Percentiles rank a stretch among this genome's conserved stretches.
phyloP scores from a whole-genome alignment of 2,797 vertebrate genomes.

The Pithecia hirsuta region DNA sequence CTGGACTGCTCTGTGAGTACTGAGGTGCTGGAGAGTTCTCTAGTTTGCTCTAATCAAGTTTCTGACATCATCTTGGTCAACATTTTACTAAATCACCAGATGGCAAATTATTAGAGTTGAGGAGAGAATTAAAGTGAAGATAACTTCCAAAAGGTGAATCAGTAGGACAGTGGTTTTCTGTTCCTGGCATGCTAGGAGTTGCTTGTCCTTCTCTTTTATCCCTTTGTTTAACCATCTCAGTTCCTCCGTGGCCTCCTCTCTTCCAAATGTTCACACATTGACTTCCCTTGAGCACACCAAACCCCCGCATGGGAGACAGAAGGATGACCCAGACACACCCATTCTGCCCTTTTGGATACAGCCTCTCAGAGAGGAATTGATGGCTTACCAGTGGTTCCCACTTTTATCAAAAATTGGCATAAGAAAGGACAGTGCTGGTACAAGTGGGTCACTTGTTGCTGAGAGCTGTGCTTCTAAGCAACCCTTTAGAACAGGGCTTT shows the following conservation, averaged over 20 bases:
- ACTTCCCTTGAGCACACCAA: neutral
- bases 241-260: neutral
- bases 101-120: neutral
- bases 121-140: neutral
- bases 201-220: neutral
- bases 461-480: neutral
- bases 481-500: neutral
- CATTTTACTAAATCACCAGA: neutral
- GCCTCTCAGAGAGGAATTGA: neutral
- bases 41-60: neutral
- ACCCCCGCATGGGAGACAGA: neutral
- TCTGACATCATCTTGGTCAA: neutral
- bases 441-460: fast-evolving
- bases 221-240: neutral
- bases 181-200: neutral
- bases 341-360: neutral
- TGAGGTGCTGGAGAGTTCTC: neutral
- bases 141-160: neutral
- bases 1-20: neutral
- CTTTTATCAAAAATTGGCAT: neutral
- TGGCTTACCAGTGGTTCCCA: neutral
- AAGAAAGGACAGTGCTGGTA: neutral
- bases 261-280: neutral
- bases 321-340: no score
- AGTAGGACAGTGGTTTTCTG: neutral